A percentile compares a stretch with the other conserved stretches of the same genome.
These are phyloP conservation scores for Ferrisia virgata DNA, from an alignment of 2,888 invertebrate species.

Conservation along the genomic window DNA sequence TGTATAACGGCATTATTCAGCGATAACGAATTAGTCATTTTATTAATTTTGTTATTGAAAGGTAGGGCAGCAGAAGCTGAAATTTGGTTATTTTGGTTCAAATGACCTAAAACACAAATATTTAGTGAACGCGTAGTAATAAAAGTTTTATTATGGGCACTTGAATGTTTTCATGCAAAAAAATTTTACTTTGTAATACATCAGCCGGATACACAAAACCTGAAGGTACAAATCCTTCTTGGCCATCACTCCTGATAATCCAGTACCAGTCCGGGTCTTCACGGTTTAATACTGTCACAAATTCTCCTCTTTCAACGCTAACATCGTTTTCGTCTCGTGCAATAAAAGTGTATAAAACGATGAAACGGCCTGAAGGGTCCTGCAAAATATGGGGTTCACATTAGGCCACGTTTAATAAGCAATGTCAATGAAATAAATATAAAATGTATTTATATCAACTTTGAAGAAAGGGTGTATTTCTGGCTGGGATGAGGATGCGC, in stretches of 20 bases:
- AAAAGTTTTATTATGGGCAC: too few species aligned
- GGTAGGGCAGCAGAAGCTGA: background rate
- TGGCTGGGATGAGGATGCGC: slow-evolving; percentile 56
- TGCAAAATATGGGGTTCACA: slow-evolving; percentile 52
- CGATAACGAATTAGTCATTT: background rate
- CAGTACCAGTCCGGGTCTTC: slow-evolving; percentile 97
- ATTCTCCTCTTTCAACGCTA: slow-evolving; percentile 87
- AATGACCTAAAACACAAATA: background rate
- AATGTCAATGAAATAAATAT: too few species aligned
- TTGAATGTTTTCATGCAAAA: too few species aligned
- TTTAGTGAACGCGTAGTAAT: too few species aligned
- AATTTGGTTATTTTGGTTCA: slow-evolving; percentile 28
- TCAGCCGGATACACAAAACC: slow-evolving; percentile 90
- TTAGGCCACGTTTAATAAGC: too few species aligned
- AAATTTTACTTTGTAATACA: slow-evolving; percentile 68
- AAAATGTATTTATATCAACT: too few species aligned
- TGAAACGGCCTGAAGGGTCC: slow-evolving; percentile 85
- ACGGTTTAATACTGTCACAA: slow-evolving; percentile 90
- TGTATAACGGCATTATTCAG: background rate
- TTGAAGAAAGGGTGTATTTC: slow-evolving; percentile 62
- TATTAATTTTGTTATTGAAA: background rate
- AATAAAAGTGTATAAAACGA: slow-evolving; percentile 88
- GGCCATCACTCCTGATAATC: slow-evolving; percentile 87
- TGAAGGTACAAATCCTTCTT: slow-evolving; percentile 93
- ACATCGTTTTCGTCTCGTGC: slow-evolving; percentile 92